phyloP scores from a whole-genome alignment of 2,113 vertebrate genomes.

The Oncorhynchus gorbuscha region DNA sequence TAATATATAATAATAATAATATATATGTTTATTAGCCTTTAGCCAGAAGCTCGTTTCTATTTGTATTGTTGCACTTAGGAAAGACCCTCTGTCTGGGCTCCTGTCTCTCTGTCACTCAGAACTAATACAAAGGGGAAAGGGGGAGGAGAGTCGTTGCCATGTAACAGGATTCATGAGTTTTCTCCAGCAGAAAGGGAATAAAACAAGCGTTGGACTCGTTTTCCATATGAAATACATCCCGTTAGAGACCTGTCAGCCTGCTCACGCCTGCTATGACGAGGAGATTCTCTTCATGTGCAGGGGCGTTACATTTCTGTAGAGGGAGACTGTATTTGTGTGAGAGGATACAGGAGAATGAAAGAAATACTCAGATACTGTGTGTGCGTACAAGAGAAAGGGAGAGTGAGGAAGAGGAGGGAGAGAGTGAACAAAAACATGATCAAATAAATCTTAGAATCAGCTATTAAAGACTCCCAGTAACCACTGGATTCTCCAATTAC shows the following conservation, averaged over 20 bases:
- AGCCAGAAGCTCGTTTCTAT: constrained; percentile 50
- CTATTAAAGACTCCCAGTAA: too few species aligned
- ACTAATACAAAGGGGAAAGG: constrained; percentile 18
- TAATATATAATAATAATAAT: too few species aligned
- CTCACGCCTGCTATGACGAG: constrained; percentile 29
- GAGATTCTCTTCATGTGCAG: constrained; percentile 30
- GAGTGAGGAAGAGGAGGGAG: too few species aligned
- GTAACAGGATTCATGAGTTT: constrained; percentile 37
- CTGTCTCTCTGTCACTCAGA: constrained; percentile 44
- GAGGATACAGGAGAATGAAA: neutral
- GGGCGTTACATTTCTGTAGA: constrained; percentile 22
- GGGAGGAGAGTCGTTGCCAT: constrained; percentile 25
- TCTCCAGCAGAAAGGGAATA: constrained; percentile 32
- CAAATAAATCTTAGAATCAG: too few species aligned
- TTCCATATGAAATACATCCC: constrained; percentile 47
- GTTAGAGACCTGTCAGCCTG: constrained; percentile 44
- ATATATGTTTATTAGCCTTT: constrained; percentile 28
- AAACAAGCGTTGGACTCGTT: constrained; percentile 26
- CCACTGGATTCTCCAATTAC: too few species aligned
- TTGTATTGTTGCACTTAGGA: constrained; percentile 42
- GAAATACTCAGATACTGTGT: neutral
- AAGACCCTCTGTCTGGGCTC: constrained; percentile 18
- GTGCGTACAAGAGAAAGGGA: neutral
- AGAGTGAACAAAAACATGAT: too few species aligned
- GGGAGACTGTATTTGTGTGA: constrained; percentile 6